Evolutionary conservation across 2,888 invertebrate genomes (phyloP).

Genomic region (Pandemis cinnamomeana): DNA sequence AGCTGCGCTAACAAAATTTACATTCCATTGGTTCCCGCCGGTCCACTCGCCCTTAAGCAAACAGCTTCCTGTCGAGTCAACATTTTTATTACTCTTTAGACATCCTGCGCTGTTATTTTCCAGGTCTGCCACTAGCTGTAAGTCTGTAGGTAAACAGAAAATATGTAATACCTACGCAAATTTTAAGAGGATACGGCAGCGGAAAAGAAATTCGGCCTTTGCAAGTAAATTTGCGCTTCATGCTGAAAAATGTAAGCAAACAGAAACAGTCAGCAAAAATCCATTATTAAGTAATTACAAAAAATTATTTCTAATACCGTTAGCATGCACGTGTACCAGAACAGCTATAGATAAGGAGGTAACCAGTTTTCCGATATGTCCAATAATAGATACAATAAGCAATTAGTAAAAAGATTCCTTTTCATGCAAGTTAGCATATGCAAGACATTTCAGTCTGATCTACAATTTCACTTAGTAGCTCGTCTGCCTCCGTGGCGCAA

Average conservation of each 20-base stretch:
- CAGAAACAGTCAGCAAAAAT: too few species aligned
- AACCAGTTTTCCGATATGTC: not conserved
- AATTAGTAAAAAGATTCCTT: not conserved
- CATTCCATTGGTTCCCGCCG: slow-evolving; percentile 66
- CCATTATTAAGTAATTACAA: too few species aligned
- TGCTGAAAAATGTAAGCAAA: not conserved
- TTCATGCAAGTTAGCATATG: not conserved
- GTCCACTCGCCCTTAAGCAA: slow-evolving; percentile 55
- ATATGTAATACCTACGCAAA: not conserved
- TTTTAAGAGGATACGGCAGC: not conserved
- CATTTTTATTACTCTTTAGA: slow-evolving; percentile 56
- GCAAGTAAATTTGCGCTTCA: not conserved
- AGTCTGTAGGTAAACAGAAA: not conserved
- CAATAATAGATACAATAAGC: not conserved
- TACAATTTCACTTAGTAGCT: not conserved
- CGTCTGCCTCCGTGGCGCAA: slow-evolving; percentile 81
- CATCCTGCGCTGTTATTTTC: slow-evolving; percentile 40
- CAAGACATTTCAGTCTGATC: not conserved
- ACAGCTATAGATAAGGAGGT: not conserved
- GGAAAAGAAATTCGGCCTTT: too few species aligned
- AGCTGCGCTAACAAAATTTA: slow-evolving; percentile 60
- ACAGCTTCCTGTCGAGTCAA: slow-evolving; percentile 60
- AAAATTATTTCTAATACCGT: not conserved
- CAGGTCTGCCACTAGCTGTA: not conserved
- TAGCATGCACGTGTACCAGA: not conserved